These are phyloP conservation scores for Nestor notabilis DNA, from an alignment of 2,113 vertebrate species.

Conservation along the genomic window DNA sequence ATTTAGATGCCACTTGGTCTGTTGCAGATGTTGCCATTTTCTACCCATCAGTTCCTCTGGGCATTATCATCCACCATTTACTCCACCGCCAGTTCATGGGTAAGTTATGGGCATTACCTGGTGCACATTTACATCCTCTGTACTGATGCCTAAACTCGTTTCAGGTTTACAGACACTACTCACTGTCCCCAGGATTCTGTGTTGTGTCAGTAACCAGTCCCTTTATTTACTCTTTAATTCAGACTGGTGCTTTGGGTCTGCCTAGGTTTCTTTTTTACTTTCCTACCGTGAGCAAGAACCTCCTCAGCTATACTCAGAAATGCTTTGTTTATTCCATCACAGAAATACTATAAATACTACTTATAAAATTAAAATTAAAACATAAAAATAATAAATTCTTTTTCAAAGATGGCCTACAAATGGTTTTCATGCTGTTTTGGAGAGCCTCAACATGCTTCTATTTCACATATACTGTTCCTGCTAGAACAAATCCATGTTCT, in stretches of 20 bases:
- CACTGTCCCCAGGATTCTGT: background rate
- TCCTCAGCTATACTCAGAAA: background rate
- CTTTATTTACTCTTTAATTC: background rate
- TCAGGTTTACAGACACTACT: background rate
- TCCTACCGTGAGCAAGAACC: background rate
- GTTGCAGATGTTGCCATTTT: background rate
- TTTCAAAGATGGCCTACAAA: conserved; percentile 40
- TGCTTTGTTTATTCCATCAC: background rate
- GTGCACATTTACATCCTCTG: background rate
- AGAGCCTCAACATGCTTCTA: conserved; percentile 10
- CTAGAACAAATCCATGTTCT: conserved; percentile 44
- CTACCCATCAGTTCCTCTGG: rapidly evolving
- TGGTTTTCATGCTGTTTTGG: background rate
- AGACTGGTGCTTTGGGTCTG: background rate
- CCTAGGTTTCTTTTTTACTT: background rate
- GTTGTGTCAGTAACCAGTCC: background rate
- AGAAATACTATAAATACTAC: background rate
- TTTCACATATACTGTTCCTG: conserved; percentile 25
- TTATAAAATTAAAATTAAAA: background rate
- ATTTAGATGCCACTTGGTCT: background rate
- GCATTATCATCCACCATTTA: background rate
- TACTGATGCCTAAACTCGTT: background rate
- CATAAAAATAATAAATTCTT: background rate
- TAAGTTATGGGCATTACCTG: background rate
- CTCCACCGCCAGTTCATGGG: background rate